Evolutionary conservation across 2,113 vertebrate genomes (phyloP).

Genomic region (Macaca mulatta): DNA sequence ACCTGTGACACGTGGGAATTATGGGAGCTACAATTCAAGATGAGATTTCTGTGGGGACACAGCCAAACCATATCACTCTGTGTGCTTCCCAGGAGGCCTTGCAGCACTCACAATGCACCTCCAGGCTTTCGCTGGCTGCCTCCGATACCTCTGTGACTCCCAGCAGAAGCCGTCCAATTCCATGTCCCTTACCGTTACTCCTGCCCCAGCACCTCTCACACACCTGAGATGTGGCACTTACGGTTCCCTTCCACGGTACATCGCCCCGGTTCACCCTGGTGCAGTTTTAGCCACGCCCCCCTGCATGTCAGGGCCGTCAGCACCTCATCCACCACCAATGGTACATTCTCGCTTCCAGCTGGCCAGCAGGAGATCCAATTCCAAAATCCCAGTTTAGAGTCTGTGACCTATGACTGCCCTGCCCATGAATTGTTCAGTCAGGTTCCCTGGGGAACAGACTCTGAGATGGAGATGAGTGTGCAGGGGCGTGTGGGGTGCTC

Average conservation of each 20-base stretch:
- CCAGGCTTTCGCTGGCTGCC: not conserved
- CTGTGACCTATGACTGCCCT: too few relatives aligned
- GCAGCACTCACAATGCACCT: not conserved
- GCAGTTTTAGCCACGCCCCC: fast-evolving
- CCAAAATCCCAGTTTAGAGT: not conserved
- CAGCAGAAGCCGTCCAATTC: not conserved
- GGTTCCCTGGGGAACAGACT: not conserved
- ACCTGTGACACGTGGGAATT: too few relatives aligned
- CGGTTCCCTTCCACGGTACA: fast-evolving
- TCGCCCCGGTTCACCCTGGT: not conserved
- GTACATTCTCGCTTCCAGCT: fast-evolving
- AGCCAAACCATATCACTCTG: not conserved
- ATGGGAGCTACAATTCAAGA: too few relatives aligned
- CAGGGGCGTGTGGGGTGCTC: not conserved
- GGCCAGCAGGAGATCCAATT: not conserved
- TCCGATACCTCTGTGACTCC: not conserved
- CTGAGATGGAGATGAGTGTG: not conserved
- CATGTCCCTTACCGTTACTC: not conserved
- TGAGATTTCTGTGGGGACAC: too few relatives aligned
- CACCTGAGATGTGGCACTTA: not conserved
- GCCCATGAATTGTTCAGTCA: fast-evolving
- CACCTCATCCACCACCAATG: not conserved
- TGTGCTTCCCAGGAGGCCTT: not conserved
- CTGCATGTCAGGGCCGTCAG: not conserved
- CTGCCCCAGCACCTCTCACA: not conserved